Conservation (phyloP, 1,140 invertebrate species). For the Anadara kagoshimensis region DNA sequence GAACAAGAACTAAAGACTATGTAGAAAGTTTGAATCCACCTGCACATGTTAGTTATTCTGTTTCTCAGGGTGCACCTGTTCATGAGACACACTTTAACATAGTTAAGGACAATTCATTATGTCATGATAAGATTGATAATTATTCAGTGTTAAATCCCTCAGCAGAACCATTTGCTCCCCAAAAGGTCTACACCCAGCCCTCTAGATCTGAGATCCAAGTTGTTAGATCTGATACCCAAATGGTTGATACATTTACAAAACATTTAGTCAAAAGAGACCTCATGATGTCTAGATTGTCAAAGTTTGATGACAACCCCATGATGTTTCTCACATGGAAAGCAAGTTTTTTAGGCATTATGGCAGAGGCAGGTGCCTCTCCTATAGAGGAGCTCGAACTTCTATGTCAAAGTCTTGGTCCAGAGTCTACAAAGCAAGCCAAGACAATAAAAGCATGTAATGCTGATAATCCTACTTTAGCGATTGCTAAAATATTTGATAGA, state of each 20-base stretch:
- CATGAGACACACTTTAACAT: too few relatives aligned
- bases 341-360: conserved; percentile 16
- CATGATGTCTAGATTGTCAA: neutral
- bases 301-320: conserved; percentile 20
- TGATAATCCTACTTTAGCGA: neutral
- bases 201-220: too few relatives aligned
- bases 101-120: too few relatives aligned
- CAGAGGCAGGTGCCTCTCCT: conserved; percentile 2
- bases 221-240: neutral
- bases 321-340: conserved; percentile 10
- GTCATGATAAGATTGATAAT: too few relatives aligned
- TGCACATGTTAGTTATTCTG: too few relatives aligned
- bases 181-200: too few relatives aligned
- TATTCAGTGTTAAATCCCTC: too few relatives aligned
- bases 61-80: too few relatives aligned
- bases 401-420: neutral
- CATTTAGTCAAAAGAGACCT: conserved; percentile 16
- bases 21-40: too few relatives aligned
- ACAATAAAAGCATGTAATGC: neutral
- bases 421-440: conserved; percentile 9
- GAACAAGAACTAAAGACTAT: too few relatives aligned
- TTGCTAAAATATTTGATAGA: conserved; percentile 3
- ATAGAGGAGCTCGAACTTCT: conserved; percentile 14
- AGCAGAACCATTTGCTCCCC: too few relatives aligned
- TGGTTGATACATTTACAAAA: neutral